Evolutionary conservation across 2,888 invertebrate species (phyloP).

Genomic region (Hemaris fuciformis): DNA sequence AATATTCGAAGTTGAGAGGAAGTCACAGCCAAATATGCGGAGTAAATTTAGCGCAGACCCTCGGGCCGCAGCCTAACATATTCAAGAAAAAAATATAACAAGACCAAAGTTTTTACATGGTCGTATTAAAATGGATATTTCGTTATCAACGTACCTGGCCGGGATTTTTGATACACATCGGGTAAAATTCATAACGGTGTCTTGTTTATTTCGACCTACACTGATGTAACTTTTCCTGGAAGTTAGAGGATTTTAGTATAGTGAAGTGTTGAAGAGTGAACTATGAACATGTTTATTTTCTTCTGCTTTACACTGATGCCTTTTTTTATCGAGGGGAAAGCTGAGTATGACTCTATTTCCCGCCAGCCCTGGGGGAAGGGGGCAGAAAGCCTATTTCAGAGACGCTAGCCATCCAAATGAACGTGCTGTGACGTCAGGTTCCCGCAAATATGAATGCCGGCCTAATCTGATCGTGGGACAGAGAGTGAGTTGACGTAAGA

Average conservation of each 20-base stretch:
- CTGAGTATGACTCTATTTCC: no score
- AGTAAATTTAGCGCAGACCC: background rate
- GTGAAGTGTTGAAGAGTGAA: no score
- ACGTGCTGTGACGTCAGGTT: no score
- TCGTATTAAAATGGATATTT: background rate
- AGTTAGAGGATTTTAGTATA: background rate
- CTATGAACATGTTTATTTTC: no score
- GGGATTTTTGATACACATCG: background rate
- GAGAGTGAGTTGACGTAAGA: no score
- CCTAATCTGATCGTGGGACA: no score
- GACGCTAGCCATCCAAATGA: no score
- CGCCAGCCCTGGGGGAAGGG: no score
- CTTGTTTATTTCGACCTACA: background rate
- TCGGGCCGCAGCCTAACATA: background rate
- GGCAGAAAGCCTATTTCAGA: no score
- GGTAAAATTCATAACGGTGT: background rate
- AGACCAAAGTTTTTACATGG: background rate
- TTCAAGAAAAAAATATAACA: background rate
- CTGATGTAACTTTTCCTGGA: background rate
- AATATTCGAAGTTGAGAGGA: background rate
- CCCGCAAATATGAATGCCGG: no score
- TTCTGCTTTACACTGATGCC: no score
- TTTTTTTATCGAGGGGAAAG: no score
- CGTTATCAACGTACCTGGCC: background rate
- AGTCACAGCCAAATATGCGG: background rate